phyloP scores from a whole-genome alignment of 2,113 vertebrate species.

The Melospiza georgiana region DNA sequence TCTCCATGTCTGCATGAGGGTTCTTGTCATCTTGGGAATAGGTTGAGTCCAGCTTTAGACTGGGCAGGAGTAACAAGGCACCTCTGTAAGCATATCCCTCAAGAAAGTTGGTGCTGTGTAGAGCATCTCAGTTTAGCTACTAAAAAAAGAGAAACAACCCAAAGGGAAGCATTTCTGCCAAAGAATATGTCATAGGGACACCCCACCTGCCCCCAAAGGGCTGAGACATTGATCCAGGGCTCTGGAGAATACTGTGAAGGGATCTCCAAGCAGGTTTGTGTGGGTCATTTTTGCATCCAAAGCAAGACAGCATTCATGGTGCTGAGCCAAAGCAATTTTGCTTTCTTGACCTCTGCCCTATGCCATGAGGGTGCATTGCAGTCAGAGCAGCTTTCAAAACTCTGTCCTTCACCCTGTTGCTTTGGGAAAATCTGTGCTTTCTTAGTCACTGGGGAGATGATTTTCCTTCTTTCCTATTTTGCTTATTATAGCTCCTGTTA shows the following conservation, averaged over 20 bases:
- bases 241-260: neutral
- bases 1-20: neutral
- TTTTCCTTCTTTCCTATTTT: neutral
- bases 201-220: neutral
- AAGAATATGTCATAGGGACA: neutral
- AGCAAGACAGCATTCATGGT: neutral
- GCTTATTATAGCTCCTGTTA: neutral
- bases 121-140: neutral
- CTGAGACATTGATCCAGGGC: neutral
- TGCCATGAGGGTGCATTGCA: rapidly evolving
- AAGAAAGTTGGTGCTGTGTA: neutral
- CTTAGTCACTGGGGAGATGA: neutral
- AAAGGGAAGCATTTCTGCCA: neutral
- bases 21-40: neutral
- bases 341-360: neutral
- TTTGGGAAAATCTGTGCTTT: neutral
- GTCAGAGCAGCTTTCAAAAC: neutral
- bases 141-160: neutral
- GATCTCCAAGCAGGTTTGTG: neutral
- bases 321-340: neutral
- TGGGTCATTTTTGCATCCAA: neutral
- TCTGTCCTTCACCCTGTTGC: neutral
- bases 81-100: neutral
- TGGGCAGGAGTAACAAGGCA: neutral
- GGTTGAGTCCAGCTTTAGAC: neutral